Conservation (phyloP, 2,797 vertebrate genomes). For the Gallinago stenura region DNA sequence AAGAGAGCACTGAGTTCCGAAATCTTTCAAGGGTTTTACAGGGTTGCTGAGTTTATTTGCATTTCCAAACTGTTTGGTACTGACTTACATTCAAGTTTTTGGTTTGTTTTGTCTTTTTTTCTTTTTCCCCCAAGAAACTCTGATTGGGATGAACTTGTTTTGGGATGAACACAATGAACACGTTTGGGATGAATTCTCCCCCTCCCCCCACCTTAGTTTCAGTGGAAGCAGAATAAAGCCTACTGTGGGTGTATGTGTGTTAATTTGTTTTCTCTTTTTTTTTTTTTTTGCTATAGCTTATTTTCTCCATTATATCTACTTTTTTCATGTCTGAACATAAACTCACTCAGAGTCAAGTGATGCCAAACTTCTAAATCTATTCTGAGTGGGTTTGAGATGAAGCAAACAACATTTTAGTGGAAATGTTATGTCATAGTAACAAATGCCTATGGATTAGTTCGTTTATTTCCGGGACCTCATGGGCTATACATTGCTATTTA, state of each 20-base stretch:
- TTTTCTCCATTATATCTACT: not conserved
- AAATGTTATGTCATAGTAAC: constrained; percentile 68
- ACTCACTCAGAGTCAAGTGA: constrained; percentile 17
- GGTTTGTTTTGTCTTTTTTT: not conserved
- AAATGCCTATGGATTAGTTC: constrained; percentile 69
- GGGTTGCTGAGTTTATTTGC: constrained; percentile 22
- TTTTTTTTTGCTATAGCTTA: not conserved
- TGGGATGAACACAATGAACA: not conserved
- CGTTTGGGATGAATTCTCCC: not conserved
- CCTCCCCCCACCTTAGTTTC: not conserved
- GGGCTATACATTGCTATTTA: constrained; percentile 74
- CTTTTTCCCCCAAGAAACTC: not conserved
- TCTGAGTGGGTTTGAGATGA: constrained; percentile 16
- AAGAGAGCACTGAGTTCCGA: not conserved
- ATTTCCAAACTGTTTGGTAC: not conserved
- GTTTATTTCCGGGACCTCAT: constrained; percentile 74
- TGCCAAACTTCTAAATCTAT: constrained; percentile 13
- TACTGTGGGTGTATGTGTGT: not conserved
- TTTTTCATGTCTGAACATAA: not conserved
- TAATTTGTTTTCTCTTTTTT: not conserved
- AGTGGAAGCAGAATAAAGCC: not conserved
- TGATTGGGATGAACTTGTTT: not conserved
- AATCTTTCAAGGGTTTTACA: not conserved
- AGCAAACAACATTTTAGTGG: constrained; percentile 41
- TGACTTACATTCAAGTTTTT: not conserved